Conservation (phyloP, 2,113 vertebrate genomes). For the Hoplias malabaricus region DNA sequence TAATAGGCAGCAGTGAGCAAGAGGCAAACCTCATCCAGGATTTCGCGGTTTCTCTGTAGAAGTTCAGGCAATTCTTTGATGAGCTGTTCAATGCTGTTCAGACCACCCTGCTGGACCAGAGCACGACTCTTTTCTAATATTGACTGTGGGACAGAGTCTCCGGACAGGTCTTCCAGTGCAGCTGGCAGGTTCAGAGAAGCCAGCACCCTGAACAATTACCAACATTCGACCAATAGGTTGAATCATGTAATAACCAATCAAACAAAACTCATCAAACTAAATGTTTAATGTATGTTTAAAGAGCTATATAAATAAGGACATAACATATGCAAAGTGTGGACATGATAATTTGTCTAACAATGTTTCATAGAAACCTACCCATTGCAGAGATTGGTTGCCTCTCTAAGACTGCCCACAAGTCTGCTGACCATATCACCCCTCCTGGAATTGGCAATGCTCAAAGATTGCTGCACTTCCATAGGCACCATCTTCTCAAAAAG, state of each 20-base stretch:
- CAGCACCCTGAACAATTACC: slow-evolving; percentile 73
- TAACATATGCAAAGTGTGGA: background rate
- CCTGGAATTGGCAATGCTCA: slow-evolving; percentile 87
- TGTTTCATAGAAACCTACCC: slow-evolving; percentile 75
- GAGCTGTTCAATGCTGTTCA: slow-evolving; percentile 93
- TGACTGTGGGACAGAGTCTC: slow-evolving; percentile 92
- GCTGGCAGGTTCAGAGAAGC: slow-evolving; percentile 97
- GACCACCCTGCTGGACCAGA: slow-evolving; percentile 88
- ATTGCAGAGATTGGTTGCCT: slow-evolving; percentile 93
- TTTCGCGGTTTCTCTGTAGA: slow-evolving; percentile 93
- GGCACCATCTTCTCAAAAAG: slow-evolving; percentile 99
- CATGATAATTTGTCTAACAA: background rate
- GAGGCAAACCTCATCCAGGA: slow-evolving; percentile 86
- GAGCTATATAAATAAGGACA: background rate
- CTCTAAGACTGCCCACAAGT: slow-evolving; percentile 91
- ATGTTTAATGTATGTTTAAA: background rate
- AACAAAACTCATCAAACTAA: background rate
- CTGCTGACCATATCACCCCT: slow-evolving; percentile 91
- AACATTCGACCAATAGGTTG: background rate
- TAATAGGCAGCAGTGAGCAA: too few relatives aligned
- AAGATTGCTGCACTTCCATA: slow-evolving; percentile 89
- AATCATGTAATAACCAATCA: slow-evolving; percentile 28
- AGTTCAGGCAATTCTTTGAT: slow-evolving; percentile 93
- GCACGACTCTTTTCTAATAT: slow-evolving; percentile 89
- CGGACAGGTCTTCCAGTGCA: slow-evolving; percentile 94